phyloP scores from a whole-genome alignment of 2,888 invertebrate species.

The Parthenolecanium corni region DNA sequence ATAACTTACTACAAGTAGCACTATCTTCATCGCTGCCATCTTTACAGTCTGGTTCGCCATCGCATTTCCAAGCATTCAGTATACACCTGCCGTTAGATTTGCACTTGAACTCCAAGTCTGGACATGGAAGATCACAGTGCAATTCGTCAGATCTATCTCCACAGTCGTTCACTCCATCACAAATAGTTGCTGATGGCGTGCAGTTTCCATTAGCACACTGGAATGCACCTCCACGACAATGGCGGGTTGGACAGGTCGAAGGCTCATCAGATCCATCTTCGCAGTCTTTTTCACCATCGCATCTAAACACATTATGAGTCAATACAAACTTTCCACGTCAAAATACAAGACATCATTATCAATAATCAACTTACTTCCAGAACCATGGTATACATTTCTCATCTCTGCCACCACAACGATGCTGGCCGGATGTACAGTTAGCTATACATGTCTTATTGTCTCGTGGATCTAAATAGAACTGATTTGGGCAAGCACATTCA shows the following conservation, averaged over 20 bases:
- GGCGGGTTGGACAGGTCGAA: slow-evolving; percentile 64
- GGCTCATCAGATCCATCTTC: slow-evolving; percentile 86
- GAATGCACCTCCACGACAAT: slow-evolving; percentile 82
- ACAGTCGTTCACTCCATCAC: slow-evolving; percentile 86
- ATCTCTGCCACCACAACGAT: slow-evolving; percentile 58
- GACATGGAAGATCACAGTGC: slow-evolving; percentile 73
- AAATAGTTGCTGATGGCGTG: slow-evolving; percentile 82
- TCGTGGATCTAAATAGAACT: slow-evolving; percentile 61
- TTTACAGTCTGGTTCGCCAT: slow-evolving; percentile 88
- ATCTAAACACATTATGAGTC: too few relatives aligned
- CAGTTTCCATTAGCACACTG: slow-evolving; percentile 85
- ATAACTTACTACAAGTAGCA: slow-evolving; percentile 59
- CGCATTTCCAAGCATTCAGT: slow-evolving; percentile 81
- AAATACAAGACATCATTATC: too few relatives aligned
- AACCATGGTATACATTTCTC: slow-evolving; percentile 66
- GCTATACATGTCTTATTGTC: slow-evolving; percentile 82
- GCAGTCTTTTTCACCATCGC: slow-evolving; percentile 87
- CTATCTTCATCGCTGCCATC: slow-evolving; percentile 89
- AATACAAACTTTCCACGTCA: too few relatives aligned
- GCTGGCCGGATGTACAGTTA: slow-evolving; percentile 85
- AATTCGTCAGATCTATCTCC: slow-evolving; percentile 68
- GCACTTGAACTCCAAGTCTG: slow-evolving; percentile 82
- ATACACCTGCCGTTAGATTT: slow-evolving; percentile 77
- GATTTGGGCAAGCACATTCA: slow-evolving; percentile 90
- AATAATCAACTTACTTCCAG: slow-evolving; percentile 61